These are phyloP conservation scores for Sapayoa aenigma DNA, from an alignment of 2,113 vertebrate species.

Conservation along the genomic window DNA sequence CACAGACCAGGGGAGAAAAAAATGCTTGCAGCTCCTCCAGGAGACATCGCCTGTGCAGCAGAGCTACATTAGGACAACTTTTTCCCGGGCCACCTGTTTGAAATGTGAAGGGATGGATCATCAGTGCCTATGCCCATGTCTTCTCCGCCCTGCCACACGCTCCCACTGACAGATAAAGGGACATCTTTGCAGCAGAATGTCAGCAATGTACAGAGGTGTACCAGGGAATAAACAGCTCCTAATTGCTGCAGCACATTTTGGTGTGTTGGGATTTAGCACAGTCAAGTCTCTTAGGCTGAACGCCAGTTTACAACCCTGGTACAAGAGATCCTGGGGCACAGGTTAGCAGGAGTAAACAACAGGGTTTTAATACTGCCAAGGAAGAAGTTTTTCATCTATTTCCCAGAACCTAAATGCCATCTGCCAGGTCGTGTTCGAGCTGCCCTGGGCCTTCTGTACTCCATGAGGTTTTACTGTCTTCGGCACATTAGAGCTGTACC, in stretches of 20 bases:
- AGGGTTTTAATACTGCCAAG: neutral
- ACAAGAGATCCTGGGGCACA: neutral
- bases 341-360: conserved; percentile 2
- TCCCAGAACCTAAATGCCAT: neutral
- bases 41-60: accelerated
- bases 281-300: neutral
- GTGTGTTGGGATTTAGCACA: neutral
- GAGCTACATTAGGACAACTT: neutral
- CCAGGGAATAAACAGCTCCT: neutral
- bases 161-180: neutral
- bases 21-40: neutral
- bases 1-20: neutral
- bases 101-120: neutral
- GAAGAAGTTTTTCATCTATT: neutral
- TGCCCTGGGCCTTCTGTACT: neutral
- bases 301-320: neutral
- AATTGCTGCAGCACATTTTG: neutral
- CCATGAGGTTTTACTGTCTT: neutral
- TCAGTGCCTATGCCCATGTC: neutral
- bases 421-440: neutral
- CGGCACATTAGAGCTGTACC: neutral
- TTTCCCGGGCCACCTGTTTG: neutral
- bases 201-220: neutral
- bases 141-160: neutral
- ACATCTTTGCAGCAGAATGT: neutral